Base-by-base conservation (phyloP, 2,888 invertebrate species). In the Drosophila greeni region DNA sequence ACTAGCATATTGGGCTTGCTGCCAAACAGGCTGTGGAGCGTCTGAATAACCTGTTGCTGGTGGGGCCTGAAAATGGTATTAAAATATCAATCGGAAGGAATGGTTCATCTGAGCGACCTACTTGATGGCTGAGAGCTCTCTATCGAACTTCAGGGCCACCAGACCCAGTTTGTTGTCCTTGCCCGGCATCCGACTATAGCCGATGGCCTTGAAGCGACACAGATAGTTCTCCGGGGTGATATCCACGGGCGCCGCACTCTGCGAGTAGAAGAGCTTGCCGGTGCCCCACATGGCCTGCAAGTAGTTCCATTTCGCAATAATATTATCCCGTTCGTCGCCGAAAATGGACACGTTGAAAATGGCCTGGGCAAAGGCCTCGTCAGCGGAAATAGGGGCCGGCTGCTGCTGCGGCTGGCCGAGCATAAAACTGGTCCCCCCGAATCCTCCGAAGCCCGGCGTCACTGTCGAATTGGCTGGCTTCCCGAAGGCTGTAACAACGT, bases 291-390 rank as follows among this genome's bases (percentile, higher is more conserved):
- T 86, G n/a, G 89, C 88, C 89, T 98, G 98, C 49, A 99, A 90
- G 82, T 97, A 94, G 88, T 99, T 99, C 95, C 97, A 97, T 86
- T 95, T 95, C 3, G 97, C 96, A 31, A 99, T 91, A 29, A 97
- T 94, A 64, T 94, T 94, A 87, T 99, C 99, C 34, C 98, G 91
- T 86, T 99, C 99, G 87, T 99, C 99, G 16, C 97, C 97, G 87
- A 95, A 99, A 49, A 98, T 92, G 52, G 93, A 93, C 68, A 94
- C 94, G 84, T 94, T 94, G 75, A 94, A 93, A 2, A 95, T 93
- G 0, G 95, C 93, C 65, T 93, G 93, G 9, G 93, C 92, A 42
- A 95, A 90, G 0, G 93, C 93, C 82, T 94, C 94, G 36, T 93
- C 91, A 0, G 93, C 91, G 64, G 92, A 92, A 2, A 91, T 86